phyloP scores from a whole-genome alignment of 2,797 vertebrate species.

The Cephalopachus bancanus region DNA sequence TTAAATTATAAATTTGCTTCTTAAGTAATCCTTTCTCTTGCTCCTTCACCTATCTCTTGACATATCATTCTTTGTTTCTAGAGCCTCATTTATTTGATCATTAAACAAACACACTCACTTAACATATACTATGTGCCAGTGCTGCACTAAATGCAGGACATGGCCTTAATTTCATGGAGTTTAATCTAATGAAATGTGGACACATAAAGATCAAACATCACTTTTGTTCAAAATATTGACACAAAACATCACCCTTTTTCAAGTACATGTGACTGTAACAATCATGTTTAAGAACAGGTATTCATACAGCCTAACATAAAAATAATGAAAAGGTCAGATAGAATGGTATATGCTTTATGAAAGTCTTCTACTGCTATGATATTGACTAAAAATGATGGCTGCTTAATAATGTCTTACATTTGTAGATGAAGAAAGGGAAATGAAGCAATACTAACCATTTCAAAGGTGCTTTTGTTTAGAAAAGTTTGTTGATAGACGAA shows the following conservation, averaged over 20 bases:
- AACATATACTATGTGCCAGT: neutral
- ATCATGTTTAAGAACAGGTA: neutral
- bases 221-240: neutral
- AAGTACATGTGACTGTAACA: neutral
- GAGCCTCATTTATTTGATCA: neutral
- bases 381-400: neutral
- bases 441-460: neutral
- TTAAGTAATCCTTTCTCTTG: neutral
- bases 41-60: neutral
- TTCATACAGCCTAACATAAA: neutral
- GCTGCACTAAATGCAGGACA: neutral
- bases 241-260: neutral
- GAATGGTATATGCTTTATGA: neutral
- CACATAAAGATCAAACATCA: neutral
- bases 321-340: neutral
- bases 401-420: neutral
- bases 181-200: neutral
- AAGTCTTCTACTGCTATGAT: neutral
- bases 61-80: neutral
- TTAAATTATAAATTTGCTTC: neutral
- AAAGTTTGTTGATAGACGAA: neutral
- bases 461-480: slow-evolving; percentile 18
- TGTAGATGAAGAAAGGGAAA: neutral
- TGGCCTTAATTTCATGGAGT: neutral
- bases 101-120: neutral